Evolutionary conservation across 2,113 vertebrate genomes (phyloP).

Genomic region (Elachura formosa): DNA sequence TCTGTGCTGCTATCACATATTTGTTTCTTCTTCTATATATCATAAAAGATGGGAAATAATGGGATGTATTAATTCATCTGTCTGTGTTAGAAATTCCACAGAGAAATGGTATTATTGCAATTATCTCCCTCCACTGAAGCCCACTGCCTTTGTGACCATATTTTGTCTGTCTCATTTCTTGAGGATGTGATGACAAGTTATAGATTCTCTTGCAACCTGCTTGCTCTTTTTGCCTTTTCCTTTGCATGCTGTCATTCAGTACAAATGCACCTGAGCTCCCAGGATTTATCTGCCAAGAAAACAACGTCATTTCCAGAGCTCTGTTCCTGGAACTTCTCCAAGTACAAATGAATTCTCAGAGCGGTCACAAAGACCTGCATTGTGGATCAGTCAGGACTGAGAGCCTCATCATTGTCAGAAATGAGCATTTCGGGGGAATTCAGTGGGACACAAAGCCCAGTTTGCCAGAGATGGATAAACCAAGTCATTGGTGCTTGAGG

Average conservation of each 20-base stretch:
- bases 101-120: neutral
- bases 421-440: neutral
- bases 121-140: neutral
- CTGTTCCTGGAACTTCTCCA: neutral
- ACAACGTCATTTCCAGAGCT: neutral
- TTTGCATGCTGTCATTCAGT: fast-evolving
- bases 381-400: neutral
- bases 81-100: neutral
- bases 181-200: neutral
- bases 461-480: neutral
- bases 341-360: neutral
- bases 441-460: neutral
- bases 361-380: neutral
- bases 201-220: neutral
- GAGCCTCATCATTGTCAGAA: neutral
- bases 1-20: neutral
- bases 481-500: fast-evolving
- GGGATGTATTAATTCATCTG: neutral
- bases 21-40: neutral
- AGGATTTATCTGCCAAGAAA: neutral
- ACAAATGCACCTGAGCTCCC: neutral
- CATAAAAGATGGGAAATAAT: neutral
- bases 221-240: neutral
- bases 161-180: neutral
- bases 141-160: neutral